Evolutionary conservation across 2,113 vertebrate genomes (phyloP).

Genomic region (Labrus mixtus): DNA sequence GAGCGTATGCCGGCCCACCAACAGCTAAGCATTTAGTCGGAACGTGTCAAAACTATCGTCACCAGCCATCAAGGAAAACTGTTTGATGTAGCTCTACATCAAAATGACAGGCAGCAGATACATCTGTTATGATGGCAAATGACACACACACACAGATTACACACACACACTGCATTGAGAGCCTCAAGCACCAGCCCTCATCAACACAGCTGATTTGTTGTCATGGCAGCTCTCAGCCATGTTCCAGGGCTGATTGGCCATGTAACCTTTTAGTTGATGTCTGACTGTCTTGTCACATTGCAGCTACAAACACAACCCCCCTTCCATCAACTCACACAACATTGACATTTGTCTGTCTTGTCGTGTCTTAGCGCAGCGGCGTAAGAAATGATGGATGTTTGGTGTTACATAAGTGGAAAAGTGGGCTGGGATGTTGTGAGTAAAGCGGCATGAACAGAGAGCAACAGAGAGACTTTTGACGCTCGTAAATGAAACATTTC

Average conservation of each 20-base stretch:
- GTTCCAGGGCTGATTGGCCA: slow-evolving; percentile 56
- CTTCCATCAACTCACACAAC: slow-evolving; percentile 35
- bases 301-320: slow-evolving; percentile 36
- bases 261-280: slow-evolving; percentile 61
- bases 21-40: slow-evolving; percentile 35
- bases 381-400: slow-evolving; percentile 53
- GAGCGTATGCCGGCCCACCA: slow-evolving; percentile 12
- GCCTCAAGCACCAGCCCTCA: slow-evolving; percentile 50
- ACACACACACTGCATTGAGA: slow-evolving; percentile 5
- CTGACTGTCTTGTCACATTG: slow-evolving; percentile 64
- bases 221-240: slow-evolving; percentile 49
- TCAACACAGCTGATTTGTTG: slow-evolving; percentile 59
- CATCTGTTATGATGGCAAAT: slow-evolving; percentile 51
- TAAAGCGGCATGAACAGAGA: slow-evolving; percentile 15
- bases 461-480: slow-evolving; percentile 25
- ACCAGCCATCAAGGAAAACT: slow-evolving; percentile 38
- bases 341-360: slow-evolving; percentile 60
- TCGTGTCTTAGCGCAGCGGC: slow-evolving; percentile 22
- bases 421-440: slow-evolving; percentile 33
- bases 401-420: slow-evolving; percentile 46
- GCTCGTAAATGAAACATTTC: slow-evolving; percentile 36
- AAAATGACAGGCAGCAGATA: slow-evolving; percentile 59
- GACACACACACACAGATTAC: slow-evolving; percentile 30
- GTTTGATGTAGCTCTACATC: slow-evolving; percentile 47
- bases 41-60: slow-evolving; percentile 56